Evolutionary conservation across 37 sponge, comb jelly and placozoan species (phyloP), one percentile per base, ranked within the genome.

Genomic region (Diacarnus erythraeanus): DNA sequence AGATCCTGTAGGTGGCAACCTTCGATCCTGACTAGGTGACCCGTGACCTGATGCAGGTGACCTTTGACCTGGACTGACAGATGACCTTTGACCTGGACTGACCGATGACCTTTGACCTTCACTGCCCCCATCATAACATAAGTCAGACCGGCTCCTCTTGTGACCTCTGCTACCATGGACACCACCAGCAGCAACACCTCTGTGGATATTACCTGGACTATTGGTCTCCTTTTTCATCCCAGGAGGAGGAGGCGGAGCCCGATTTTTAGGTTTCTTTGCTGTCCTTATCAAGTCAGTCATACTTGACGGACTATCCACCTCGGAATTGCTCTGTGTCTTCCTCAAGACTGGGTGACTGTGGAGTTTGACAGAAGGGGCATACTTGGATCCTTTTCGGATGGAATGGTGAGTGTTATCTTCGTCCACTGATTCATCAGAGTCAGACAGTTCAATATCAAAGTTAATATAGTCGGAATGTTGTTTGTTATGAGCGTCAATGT

Each of bases 181-280:
- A 12, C 6, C 21, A 61, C 64, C 64, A 15, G 6, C 29, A 61
- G 64, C 20, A 6, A 12, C 64, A 29, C 5, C 9, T 6, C 5
- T 5, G 4, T 61, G 9, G 21, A 8, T 6, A 8, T 61, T 4
- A 5, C 9, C 38, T 4, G 39, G 38, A 10, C 10, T 69, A 10
- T 9, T 8, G 34, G 39, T 69, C 10, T 47, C 51, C 51, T 47
- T 47, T 15, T 47, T 6, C 38, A 6, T 20, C 22, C 69, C 79
- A 33, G 82, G 82, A 25, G 82, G 82, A 43, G 82, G 82, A 38
- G 82, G 82, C 35, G 82, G 82, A 23, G 82, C 82, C 22, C 74
- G 64, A 37, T 82, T 73, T 54, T 43, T 60, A 4, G 82, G 69
- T 33, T 29, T 51, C 38, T 44, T 56, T 34, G 60, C 76, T 40